Evolutionary conservation across 2,797 vertebrate species (phyloP).

Genomic region (Notolepis coatsorum): DNA sequence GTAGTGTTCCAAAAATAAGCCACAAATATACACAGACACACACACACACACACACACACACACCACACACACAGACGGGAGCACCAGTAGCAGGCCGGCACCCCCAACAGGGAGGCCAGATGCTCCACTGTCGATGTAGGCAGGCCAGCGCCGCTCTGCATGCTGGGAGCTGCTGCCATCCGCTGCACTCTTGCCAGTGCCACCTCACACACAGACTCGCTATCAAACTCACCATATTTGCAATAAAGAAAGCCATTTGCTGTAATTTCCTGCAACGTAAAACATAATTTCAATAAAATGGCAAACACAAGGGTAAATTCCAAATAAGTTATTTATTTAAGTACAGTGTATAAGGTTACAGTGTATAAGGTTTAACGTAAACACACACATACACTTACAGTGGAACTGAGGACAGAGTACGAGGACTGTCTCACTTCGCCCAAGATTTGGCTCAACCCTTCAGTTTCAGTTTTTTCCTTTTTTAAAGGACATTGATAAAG

Average conservation of each 20-base stretch:
- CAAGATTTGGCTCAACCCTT: too few species aligned
- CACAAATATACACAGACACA: not conserved
- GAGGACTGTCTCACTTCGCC: too few species aligned
- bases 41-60: slow-evolving; percentile 11
- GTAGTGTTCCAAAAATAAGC: slow-evolving; percentile 5
- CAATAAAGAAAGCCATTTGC: too few species aligned
- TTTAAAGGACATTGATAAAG: too few species aligned
- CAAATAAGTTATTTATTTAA: too few species aligned
- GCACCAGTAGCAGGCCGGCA: slow-evolving; percentile 2
- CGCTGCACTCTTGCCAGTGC: slow-evolving; percentile 16
- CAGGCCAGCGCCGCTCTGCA: slow-evolving; percentile 10
- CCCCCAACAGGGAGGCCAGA: slow-evolving; percentile 45
- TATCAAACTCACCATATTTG: slow-evolving; percentile 19
- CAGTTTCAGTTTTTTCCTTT: too few species aligned
- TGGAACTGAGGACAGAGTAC: too few species aligned
- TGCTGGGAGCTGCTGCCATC: slow-evolving; percentile 36
- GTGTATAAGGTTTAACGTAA: too few species aligned
- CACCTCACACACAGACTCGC: not conserved
- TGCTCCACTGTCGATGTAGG: slow-evolving; percentile 16
- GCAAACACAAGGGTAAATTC: too few species aligned
- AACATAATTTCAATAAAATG: too few species aligned
- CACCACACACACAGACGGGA: not conserved
- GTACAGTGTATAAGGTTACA: too few species aligned
- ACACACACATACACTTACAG: not conserved
- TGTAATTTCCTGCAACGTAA: too few species aligned